phyloP scores from a whole-genome alignment of 2,113 vertebrate species.

The Calidris pygmaea region DNA sequence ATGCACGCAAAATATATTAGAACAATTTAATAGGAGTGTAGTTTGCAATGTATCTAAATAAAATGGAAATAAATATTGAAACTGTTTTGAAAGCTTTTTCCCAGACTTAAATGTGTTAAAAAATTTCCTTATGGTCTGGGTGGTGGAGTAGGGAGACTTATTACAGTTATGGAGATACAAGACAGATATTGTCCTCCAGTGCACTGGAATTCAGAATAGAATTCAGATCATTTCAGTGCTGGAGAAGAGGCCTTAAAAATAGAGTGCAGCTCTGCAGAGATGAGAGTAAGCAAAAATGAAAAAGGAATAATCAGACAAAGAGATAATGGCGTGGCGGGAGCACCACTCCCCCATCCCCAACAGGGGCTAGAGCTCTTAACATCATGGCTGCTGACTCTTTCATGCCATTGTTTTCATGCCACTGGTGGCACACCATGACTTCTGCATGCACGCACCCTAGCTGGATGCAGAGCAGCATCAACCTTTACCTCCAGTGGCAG shows the following conservation, averaged over 20 bases:
- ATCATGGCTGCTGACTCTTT: neutral
- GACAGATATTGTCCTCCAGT: no score
- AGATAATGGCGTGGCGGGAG: neutral
- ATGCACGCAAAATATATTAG: neutral
- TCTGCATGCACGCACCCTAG: neutral
- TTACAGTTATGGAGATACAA: neutral
- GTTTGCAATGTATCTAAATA: neutral
- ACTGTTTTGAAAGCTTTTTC: neutral
- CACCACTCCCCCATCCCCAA: neutral
- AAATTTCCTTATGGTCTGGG: neutral
- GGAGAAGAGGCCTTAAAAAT: neutral
- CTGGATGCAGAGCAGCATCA: neutral
- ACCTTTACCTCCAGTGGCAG: neutral
- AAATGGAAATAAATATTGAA: neutral
- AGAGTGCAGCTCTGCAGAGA: neutral
- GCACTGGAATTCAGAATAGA: neutral
- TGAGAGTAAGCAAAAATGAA: neutral
- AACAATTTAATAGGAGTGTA: neutral
- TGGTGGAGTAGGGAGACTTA: neutral
- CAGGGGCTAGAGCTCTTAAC: neutral
- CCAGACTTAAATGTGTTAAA: neutral
- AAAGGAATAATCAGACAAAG: neutral
- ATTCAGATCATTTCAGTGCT: neutral
- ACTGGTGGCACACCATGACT: neutral
- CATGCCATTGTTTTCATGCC: neutral